Evolutionary conservation across 2,113 vertebrate species (phyloP), one percentile per base, ranked within the genome.

Genomic region (Poeciliopsis retropinna): DNA sequence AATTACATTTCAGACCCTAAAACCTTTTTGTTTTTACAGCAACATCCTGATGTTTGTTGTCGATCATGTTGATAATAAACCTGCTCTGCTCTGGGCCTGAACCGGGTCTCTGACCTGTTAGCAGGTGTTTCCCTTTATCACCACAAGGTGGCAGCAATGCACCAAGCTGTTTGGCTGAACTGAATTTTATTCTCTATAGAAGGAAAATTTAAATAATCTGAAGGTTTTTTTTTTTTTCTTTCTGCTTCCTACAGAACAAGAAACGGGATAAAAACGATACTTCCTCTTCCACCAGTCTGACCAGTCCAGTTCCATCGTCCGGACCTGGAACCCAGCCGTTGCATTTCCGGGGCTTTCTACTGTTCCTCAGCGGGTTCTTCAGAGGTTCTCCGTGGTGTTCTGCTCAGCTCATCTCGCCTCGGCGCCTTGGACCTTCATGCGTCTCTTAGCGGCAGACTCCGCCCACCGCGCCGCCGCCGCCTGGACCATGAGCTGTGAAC

Each of bases 401-500:
- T 73, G 79, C 75, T 71, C 28, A 32, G 70, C 62, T 85, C 76
- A 70, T 2, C 67, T 66, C 76, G 83, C 78, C 87, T 75, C 37
- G 28, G 67, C 76, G 82, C 76, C 76, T 78, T 62, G 76, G 85
- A 90, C 88, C 88, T 95, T 94, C 92, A 95, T 95, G 94, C 94
- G 94, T 94, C 94, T 95, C 88, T 92, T 92, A 92, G 86, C 75
- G 65, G 31, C 86, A 72, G 82, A 91, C 75, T 92, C 90, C 87
- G 67, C 82, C 79, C 82, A 88, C 83, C 79, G 79, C 84, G 72
- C 74, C 88, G 80, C 79, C 83, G 65, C 81, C 83, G 66, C 89
- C 86, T 81, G 63, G 54, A 63, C 89, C 89, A 95, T 95, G 94
- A 95, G 92, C 92, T 92, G 93, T 80, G 92, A 94, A 41, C 92